Conservation (phyloP, 1,140 invertebrate genomes). For the Lepidurus packardi region DNA sequence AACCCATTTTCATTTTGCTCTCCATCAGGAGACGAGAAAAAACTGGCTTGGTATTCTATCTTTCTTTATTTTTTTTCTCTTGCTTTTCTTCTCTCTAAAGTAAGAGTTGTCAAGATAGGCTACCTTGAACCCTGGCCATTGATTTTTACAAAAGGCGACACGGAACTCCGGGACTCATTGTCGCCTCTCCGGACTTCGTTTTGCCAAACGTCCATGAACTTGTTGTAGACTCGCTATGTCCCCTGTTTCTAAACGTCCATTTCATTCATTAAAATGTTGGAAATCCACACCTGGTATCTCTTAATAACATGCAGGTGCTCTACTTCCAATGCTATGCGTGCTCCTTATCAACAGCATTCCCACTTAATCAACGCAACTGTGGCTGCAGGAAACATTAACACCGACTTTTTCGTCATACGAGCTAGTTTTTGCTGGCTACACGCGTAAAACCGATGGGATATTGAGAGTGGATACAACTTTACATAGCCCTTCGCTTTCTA, state of each 20-base stretch:
- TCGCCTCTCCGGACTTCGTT: not conserved
- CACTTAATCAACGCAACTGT: not conserved
- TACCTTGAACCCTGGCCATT: conserved; percentile 21
- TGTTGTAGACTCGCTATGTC: no score
- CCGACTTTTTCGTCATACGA: not conserved
- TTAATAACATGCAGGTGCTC: not conserved
- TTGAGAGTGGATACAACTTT: no score
- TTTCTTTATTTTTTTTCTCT: not conserved
- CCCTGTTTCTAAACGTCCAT: no score
- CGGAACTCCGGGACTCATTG: not conserved
- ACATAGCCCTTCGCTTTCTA: no score
- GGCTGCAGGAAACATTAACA: not conserved
- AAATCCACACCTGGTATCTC: not conserved
- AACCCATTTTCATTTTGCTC: not conserved
- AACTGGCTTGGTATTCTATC: not conserved
- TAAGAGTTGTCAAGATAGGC: not conserved
- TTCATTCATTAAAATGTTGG: not conserved
- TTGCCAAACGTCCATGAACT: not conserved
- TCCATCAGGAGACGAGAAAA: not conserved
- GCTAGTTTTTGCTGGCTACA: no score
- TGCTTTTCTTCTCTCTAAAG: not conserved
- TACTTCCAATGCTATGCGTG: not conserved
- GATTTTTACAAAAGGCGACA: not conserved
- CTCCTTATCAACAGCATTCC: not conserved
- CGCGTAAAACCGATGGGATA: no score